phyloP scores from a whole-genome alignment of 1,140 invertebrate genomes.

The Drosophila trapezifrons region DNA sequence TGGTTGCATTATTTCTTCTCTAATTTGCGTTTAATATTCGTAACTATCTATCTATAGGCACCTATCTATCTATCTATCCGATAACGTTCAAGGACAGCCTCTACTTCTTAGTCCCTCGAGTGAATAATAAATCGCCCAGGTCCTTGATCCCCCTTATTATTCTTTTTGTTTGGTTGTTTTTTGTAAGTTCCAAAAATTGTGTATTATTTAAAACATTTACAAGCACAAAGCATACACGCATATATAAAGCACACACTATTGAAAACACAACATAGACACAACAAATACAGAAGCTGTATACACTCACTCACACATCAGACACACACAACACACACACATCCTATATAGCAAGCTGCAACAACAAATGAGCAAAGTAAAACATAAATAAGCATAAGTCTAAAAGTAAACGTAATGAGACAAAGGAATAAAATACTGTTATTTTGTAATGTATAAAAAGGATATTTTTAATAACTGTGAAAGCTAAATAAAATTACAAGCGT shows the following conservation, averaged over 20 bases:
- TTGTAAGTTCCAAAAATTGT: constrained; percentile 30
- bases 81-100: constrained; percentile 17
- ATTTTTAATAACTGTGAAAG: constrained; percentile 85
- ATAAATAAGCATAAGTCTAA: constrained; percentile 76
- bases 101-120: neutral
- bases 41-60: neutral
- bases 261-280: constrained; percentile 29
- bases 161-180: constrained; percentile 26
- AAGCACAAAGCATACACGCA: constrained; percentile 73
- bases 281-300: constrained; percentile 33
- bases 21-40: constrained; percentile 2
- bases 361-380: constrained; percentile 74
- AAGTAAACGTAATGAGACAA: constrained; percentile 59
- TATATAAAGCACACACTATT: constrained; percentile 45
- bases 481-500: constrained; percentile 84
- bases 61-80: constrained; percentile 19
- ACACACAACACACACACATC: constrained; percentile 54
- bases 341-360: constrained; percentile 76
- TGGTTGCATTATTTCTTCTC: constrained; percentile 25
- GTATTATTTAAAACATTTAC: constrained; percentile 59
- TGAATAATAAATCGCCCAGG: constrained; percentile 1
- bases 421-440: constrained; percentile 84
- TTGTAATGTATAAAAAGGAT: constrained; percentile 84
- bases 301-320: constrained; percentile 43
- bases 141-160: constrained; percentile 2